These are phyloP conservation scores for Lasioglossum malachurum DNA, from an alignment of 2,888 invertebrate species.

Conservation along the genomic window DNA sequence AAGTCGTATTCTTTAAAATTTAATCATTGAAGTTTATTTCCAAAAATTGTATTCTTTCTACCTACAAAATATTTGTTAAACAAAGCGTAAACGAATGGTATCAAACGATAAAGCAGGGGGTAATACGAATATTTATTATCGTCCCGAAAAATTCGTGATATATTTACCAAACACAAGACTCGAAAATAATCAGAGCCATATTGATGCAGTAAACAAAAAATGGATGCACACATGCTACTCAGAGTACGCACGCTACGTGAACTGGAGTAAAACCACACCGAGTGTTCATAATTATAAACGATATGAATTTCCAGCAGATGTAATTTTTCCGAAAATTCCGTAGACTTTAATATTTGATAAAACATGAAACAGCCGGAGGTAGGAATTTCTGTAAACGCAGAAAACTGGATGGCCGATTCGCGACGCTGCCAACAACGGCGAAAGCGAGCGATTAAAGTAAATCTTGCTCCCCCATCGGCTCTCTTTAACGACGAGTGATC, in stretches of 20 bases:
- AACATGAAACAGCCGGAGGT: neutral
- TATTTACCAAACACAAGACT: neutral
- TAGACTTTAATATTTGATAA: too few species aligned
- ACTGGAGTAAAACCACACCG: neutral
- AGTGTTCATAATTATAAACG: neutral
- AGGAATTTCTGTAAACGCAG: neutral
- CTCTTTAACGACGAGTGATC: slow-evolving; percentile 26
- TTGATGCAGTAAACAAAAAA: neutral
- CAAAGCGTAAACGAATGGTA: neutral
- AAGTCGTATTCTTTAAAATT: too few species aligned
- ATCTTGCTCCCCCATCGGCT: neutral
- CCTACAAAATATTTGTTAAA: neutral
- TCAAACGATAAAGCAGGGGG: neutral
- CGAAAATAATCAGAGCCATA: neutral
- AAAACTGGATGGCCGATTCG: neutral
- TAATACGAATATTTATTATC: neutral
- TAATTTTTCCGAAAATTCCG: neutral
- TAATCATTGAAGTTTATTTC: too few species aligned
- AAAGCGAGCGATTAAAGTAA: neutral
- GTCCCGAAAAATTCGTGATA: neutral
- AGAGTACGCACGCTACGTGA: neutral
- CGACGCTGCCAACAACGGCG: neutral
- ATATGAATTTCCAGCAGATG: neutral
- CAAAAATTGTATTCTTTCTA: neutral
- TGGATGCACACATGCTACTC: neutral